A percentile compares a stretch with the other conserved stretches of the same genome.
phyloP scores from a whole-genome alignment of 2,888 invertebrate species.

The Sinelater perroti region DNA sequence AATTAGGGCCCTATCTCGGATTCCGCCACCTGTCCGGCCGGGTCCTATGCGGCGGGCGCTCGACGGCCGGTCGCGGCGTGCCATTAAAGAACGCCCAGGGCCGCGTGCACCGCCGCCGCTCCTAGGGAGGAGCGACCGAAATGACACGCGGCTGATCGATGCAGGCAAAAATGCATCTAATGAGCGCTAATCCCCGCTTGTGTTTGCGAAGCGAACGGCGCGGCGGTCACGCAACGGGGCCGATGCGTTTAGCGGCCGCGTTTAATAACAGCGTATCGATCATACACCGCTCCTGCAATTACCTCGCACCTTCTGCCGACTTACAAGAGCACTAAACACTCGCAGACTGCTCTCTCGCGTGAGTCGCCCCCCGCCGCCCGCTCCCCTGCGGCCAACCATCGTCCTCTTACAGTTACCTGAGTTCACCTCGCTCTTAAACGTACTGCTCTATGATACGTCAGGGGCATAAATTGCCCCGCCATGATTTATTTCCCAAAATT shows the following conservation, averaged over 20 bases:
- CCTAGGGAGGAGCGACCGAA: constrained; percentile 5
- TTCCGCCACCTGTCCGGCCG: constrained; percentile 32
- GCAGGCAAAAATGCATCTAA: constrained; percentile 25
- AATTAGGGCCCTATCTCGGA: constrained; percentile 30
- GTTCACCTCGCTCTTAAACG: constrained; percentile 28
- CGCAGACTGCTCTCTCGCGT: constrained; percentile 42
- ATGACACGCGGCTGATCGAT: not conserved
- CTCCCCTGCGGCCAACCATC: constrained; percentile 27
- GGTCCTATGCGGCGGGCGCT: constrained; percentile 13
- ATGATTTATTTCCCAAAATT: constrained; percentile 44
- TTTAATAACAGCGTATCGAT: constrained; percentile 53
- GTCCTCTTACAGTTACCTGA: constrained; percentile 32
- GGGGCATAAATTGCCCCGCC: constrained; percentile 40
- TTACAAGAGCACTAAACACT: constrained; percentile 44
- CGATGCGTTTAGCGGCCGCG: constrained; percentile 50
- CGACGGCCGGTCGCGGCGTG: not conserved
- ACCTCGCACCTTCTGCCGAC: constrained; percentile 50
- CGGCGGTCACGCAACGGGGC: constrained; percentile 39
- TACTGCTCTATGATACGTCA: constrained; percentile 43
- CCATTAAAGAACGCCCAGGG: not conserved
- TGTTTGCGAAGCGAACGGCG: constrained; percentile 35
- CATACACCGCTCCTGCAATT: constrained; percentile 52
- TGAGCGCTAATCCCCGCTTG: constrained; percentile 33
- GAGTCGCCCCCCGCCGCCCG: constrained; percentile 32
- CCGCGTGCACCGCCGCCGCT: not conserved